Base-by-base conservation (phyloP, 92 coral and sea anemone genomes). In the Actinostola sp. region DNA sequence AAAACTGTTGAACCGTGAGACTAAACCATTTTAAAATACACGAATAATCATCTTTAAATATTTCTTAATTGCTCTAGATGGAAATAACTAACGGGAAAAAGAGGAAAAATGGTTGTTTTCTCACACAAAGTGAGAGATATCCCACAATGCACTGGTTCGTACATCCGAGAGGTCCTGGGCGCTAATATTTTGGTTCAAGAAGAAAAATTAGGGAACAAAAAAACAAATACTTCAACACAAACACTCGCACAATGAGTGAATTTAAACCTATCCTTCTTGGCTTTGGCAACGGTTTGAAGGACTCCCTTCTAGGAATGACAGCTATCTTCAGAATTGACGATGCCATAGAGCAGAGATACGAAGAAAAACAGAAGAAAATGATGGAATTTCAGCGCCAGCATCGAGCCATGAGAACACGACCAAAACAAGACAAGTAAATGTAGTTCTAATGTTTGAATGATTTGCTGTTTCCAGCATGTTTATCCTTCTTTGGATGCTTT, bases 231-330 rank as follows among this genome's bases (percentile, higher is more conserved):
- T 23, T 70, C 21, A 38, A 54, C n/a, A 27, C 0, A 39, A 64
- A 61, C 67, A 26, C 64, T 11, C 49, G 2, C 63, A 81, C 58
- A 72, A 90, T 90, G 97, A 80, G 88, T 68, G 97, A 90, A 68
- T 87, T 90, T 54, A 88, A 75, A 73, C 87, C 97, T 46, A 78
- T 90, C 58, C 50, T 90, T 31, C 82, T 83, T 10, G 92, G 92
- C 54, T 63, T 90, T 45, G 80, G 73, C 10, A 85, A 82, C 79
- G 98, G 98, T 66, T 72, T 88, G 48, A 88, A 87, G 58, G 98
- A 94, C 73, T 91, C 97, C 19, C 9, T 94, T 35, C 67, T 85
- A 53, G 98, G 98, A 15, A 88, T 91, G 82, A 80, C 88, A 11
- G 75, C 92, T 27, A 66, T 94, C 11, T 67, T 88, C 33, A 88